Base-by-base conservation (phyloP, 2,797 vertebrate species). In the Tangara arthus region DNA sequence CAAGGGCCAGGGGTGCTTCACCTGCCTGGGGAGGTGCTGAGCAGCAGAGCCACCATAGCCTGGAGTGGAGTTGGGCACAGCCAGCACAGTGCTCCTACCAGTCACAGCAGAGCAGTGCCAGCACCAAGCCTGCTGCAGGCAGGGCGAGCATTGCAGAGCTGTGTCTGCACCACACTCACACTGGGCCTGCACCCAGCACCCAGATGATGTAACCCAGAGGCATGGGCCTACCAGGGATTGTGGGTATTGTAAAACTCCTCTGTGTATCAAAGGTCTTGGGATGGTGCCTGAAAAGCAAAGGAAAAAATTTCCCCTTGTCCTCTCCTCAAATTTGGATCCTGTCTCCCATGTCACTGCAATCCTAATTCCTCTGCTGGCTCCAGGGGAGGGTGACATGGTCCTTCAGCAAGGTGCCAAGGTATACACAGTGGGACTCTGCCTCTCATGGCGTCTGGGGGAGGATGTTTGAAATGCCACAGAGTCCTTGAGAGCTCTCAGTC, bases 101-200 rank as follows among this genome's bases (percentile, higher is more conserved):
- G 37, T 19, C n/a, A 56, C 9, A 8, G 7, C 66, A 39, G 61
- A 27, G 1, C 63, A 28, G 44, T 44, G 66, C 57, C 73, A 26
- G 18, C 68, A 12, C 30, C 1, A 1, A 34, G 69, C 18, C 20
- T 14, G 41, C 20, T 8, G 19, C 30, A 65, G 63, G 17, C 47
- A 11, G 59, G 34, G 19, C 0, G 3, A 39, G 16, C 0, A 0
- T 49, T 32, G 49, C 71, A 22, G 63, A 30, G 28, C 23, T 11
- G 37, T 0, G 2, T 18, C 5, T 73, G 65, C 47, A 44, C 23
- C 3, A 1, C 2, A 1, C 28, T 57, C 32, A 44, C 0, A 0
- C 32, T 52, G 9, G 0, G 18, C 26, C 64, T 59, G 61, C 82
- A 37, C 5, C 53, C 61, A 13, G 44, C 41, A 81, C 24, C 19